Percentiles rank a stretch among this genome's conserved stretches.
Evolutionary conservation across 2,113 vertebrate species (phyloP).

Genomic region (Tachuris rubrigastra): DNA sequence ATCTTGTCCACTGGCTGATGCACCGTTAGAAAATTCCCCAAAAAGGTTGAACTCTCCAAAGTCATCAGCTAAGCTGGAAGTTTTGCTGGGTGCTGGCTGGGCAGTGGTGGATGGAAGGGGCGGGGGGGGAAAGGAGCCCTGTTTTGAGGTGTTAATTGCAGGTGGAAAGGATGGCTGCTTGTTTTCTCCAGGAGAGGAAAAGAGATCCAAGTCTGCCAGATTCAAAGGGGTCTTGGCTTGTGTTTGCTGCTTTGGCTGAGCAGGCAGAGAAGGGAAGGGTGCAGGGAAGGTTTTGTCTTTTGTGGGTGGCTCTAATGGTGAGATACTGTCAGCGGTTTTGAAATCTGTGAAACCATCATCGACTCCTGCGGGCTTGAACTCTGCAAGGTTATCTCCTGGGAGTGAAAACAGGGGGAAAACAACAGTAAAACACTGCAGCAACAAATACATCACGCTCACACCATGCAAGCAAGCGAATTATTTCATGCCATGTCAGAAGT

Average conservation of each 20-base stretch:
- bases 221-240: conserved; percentile 86
- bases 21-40: conserved; percentile 78
- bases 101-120: conserved; percentile 29
- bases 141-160: conserved; percentile 58
- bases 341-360: conserved; percentile 98
- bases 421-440: background rate
- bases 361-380: conserved; percentile 86
- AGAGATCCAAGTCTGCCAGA: conserved; percentile 91
- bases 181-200: conserved; percentile 76
- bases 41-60: conserved; percentile 96
- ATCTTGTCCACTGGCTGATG: conserved; percentile 77
- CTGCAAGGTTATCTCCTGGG: conserved; percentile 91
- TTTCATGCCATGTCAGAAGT: background rate
- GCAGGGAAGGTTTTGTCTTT: conserved; percentile 86
- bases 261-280: conserved; percentile 79
- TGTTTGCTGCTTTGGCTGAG: conserved; percentile 82
- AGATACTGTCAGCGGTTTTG: conserved; percentile 94
- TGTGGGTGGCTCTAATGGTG: conserved; percentile 88
- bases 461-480: background rate
- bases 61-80: conserved; percentile 79
- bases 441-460: background rate
- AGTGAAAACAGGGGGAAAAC: background rate
- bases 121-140: conserved; percentile 30
- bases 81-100: conserved; percentile 66
- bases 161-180: conserved; percentile 69